phyloP scores from a whole-genome alignment of 2,113 vertebrate species.

The Odocoileus hemionus region DNA sequence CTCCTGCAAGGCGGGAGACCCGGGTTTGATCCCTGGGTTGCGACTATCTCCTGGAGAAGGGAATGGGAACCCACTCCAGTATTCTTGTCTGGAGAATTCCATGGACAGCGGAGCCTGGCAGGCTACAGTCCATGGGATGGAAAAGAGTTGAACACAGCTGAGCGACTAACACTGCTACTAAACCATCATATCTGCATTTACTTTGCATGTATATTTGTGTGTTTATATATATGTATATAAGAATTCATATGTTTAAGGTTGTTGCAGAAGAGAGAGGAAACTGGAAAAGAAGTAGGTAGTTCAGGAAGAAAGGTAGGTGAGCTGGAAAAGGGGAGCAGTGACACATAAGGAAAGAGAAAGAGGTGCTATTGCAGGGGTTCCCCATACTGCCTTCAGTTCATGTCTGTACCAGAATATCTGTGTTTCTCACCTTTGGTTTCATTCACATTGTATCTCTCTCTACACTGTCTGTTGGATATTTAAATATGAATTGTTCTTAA shows the following conservation, averaged over 20 bases:
- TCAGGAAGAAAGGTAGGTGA: neutral
- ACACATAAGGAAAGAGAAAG: neutral
- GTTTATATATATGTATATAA: neutral
- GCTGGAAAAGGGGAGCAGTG: neutral
- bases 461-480: neutral
- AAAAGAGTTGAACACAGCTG: neutral
- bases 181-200: neutral
- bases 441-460: neutral
- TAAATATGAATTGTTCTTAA: neutral
- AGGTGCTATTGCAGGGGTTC: rapidly evolving
- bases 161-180: neutral
- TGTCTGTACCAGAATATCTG: neutral
- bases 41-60: neutral
- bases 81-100: neutral
- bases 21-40: neutral
- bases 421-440: neutral
- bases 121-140: neutral
- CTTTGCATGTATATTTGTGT: neutral
- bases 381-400: rapidly evolving
- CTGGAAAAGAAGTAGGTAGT: neutral
- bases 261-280: neutral
- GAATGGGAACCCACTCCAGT: neutral
- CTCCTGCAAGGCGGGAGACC: neutral
- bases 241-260: neutral
- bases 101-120: neutral